Evolutionary conservation across 2,888 invertebrate genomes (phyloP).

Genomic region (Artemia sp.): DNA sequence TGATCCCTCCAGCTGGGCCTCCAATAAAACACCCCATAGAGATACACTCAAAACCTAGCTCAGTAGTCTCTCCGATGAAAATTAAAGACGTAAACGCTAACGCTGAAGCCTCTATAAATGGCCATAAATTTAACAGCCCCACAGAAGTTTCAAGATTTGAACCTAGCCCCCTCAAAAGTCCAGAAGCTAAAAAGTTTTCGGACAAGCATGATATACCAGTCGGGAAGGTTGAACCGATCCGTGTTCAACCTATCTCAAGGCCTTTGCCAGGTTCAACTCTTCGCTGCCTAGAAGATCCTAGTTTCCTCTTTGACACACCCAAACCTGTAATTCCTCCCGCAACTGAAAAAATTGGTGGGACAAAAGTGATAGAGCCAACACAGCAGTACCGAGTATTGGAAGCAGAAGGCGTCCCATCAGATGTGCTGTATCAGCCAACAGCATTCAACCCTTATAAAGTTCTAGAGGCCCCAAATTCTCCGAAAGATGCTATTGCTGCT

Average conservation of each 20-base stretch:
- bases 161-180: slow-evolving; percentile 7
- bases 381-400: slow-evolving; percentile 41
- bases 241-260: slow-evolving; percentile 27
- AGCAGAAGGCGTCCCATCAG: slow-evolving; percentile 32
- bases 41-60: slow-evolving; percentile 6
- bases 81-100: slow-evolving; percentile 13
- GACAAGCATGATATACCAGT: slow-evolving; percentile 4
- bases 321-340: slow-evolving; percentile 27
- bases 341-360: slow-evolving; percentile 4
- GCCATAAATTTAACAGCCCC: neutral
- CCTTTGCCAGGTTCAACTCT: slow-evolving; percentile 37
- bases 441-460: slow-evolving; percentile 31
- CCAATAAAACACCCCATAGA: neutral
- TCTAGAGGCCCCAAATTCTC: slow-evolving; percentile 31
- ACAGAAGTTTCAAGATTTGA: neutral
- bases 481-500: slow-evolving; percentile 23
- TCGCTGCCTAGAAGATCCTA: slow-evolving; percentile 40
- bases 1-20: neutral
- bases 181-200: slow-evolving; percentile 2
- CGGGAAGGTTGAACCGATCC: slow-evolving; percentile 1
- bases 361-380: slow-evolving; percentile 34
- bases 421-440: slow-evolving; percentile 26
- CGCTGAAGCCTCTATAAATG: neutral
- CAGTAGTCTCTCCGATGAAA: slow-evolving; percentile 12
- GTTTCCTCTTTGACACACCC: slow-evolving; percentile 35